Conservation (phyloP, 2,888 invertebrate genomes). For the Patella caerulea region DNA sequence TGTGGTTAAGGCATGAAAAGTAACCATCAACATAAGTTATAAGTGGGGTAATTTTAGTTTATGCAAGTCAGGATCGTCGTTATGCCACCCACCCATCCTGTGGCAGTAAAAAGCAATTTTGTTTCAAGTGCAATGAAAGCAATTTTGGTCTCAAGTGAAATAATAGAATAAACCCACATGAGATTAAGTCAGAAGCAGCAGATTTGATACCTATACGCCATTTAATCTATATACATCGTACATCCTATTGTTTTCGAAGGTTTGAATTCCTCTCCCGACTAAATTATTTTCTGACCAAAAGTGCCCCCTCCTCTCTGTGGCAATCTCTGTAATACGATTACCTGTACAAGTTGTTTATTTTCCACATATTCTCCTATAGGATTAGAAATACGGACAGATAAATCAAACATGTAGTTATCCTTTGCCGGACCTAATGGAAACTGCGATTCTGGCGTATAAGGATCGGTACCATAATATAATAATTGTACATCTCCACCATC, state of each 20-base stretch:
- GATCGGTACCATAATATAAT: conserved; percentile 53
- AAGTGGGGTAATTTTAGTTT: too few relatives aligned
- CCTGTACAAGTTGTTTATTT: conserved; percentile 42
- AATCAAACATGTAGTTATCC: conserved; percentile 42
- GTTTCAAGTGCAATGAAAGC: background rate
- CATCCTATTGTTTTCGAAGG: too few relatives aligned
- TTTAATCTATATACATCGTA: too few relatives aligned
- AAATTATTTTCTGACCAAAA: too few relatives aligned
- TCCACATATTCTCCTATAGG: conserved; percentile 55
- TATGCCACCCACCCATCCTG: background rate
- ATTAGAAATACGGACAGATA: conserved; percentile 50
- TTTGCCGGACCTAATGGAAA: conserved; percentile 45
- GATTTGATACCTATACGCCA: too few relatives aligned
- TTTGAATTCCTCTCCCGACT: too few relatives aligned
- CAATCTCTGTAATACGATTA: conserved; percentile 10
- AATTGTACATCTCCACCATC: conserved; percentile 45
- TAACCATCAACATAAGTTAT: too few relatives aligned
- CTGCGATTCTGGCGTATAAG: conserved; percentile 49
- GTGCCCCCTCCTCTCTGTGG: background rate
- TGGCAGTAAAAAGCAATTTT: background rate
- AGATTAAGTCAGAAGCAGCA: too few relatives aligned
- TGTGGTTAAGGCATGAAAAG: too few relatives aligned
- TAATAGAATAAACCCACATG: too few relatives aligned
- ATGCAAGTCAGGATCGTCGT: too few relatives aligned
- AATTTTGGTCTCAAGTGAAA: background rate